Percentiles rank a stretch among this genome's conserved stretches.
phyloP scores from a whole-genome alignment of 2,888 invertebrate species.

The Andricus curvator region DNA sequence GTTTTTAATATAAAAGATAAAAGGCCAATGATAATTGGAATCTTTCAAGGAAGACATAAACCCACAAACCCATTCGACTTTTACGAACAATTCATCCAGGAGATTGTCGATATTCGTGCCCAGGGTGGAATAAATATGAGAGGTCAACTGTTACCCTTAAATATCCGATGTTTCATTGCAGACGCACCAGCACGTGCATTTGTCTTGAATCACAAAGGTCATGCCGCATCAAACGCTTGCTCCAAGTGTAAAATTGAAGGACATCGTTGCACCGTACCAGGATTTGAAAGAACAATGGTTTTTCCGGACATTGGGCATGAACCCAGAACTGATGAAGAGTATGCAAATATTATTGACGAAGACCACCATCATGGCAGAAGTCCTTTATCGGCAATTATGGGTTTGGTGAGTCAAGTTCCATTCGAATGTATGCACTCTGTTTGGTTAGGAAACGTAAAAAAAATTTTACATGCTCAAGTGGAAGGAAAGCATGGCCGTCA shows the following conservation, averaged over 20 bases:
- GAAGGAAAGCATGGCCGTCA: slow-evolving; percentile 38
- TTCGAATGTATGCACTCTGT: slow-evolving; percentile 42
- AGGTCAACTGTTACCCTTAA: no score
- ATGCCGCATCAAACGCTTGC: no score
- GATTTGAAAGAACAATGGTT: background rate
- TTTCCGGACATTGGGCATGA: slow-evolving; percentile 18
- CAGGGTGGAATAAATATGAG: no score
- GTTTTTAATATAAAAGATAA: slow-evolving; percentile 44
- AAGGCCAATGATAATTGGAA: slow-evolving; percentile 45
- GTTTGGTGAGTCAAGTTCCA: slow-evolving; percentile 38
- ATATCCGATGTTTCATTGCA: no score
- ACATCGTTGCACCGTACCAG: slow-evolving; percentile 10
- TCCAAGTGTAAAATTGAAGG: background rate
- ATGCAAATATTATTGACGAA: slow-evolving; percentile 38
- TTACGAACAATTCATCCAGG: slow-evolving; percentile 43
- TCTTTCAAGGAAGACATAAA: slow-evolving; percentile 43
- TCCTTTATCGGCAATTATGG: slow-evolving; percentile 34
- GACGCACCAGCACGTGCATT: no score
- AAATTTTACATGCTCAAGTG: slow-evolving; percentile 35
- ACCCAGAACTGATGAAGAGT: slow-evolving; percentile 44
- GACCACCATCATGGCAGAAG: slow-evolving; percentile 45
- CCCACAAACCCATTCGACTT: slow-evolving; percentile 44
- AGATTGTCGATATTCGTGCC: background rate
- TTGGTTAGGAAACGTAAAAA: slow-evolving; percentile 41
- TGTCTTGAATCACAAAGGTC: no score